Percentiles rank a stretch among this genome's conserved stretches.
phyloP scores from a whole-genome alignment of 2,888 invertebrate species.

The Drosophila multiciliata region DNA sequence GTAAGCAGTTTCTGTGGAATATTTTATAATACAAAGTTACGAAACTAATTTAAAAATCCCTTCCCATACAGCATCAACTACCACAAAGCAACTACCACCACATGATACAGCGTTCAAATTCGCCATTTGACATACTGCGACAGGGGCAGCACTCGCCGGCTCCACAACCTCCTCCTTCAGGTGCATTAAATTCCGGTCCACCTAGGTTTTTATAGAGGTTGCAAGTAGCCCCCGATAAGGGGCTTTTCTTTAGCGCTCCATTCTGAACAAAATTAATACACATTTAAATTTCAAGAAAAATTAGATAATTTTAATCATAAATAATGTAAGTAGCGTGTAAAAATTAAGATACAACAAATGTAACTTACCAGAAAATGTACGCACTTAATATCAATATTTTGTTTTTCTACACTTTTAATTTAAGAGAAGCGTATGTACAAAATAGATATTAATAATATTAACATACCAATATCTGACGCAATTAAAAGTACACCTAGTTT shows the following conservation, averaged over 20 bases:
- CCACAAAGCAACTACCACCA: slow-evolving; percentile 84
- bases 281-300: slow-evolving; percentile 43
- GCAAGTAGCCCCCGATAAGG: slow-evolving; percentile 84
- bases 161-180: slow-evolving; percentile 79
- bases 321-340: slow-evolving; percentile 38
- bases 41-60: slow-evolving; percentile 12
- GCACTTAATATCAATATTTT: slow-evolving; percentile 14
- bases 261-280: slow-evolving; percentile 77
- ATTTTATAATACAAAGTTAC: background rate
- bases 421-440: slow-evolving; percentile 37
- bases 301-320: slow-evolving; percentile 51
- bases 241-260: slow-evolving; percentile 85
- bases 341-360: slow-evolving; percentile 23
- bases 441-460: slow-evolving; percentile 29
- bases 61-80: slow-evolving; percentile 81
- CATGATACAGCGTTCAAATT: slow-evolving; percentile 84
- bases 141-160: slow-evolving; percentile 83
- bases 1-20: slow-evolving; percentile 55
- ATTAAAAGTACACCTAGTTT: slow-evolving; percentile 32
- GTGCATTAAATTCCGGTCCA: slow-evolving; percentile 84
- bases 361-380: slow-evolving; percentile 20
- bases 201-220: slow-evolving; percentile 85
- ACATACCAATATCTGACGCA: slow-evolving; percentile 29
- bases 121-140: slow-evolving; percentile 84
- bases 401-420: slow-evolving; percentile 22